Percentiles rank a stretch among this genome's conserved stretches.
phyloP scores from a whole-genome alignment of 2,888 invertebrate species.

The Caenorhabditis sp. region DNA sequence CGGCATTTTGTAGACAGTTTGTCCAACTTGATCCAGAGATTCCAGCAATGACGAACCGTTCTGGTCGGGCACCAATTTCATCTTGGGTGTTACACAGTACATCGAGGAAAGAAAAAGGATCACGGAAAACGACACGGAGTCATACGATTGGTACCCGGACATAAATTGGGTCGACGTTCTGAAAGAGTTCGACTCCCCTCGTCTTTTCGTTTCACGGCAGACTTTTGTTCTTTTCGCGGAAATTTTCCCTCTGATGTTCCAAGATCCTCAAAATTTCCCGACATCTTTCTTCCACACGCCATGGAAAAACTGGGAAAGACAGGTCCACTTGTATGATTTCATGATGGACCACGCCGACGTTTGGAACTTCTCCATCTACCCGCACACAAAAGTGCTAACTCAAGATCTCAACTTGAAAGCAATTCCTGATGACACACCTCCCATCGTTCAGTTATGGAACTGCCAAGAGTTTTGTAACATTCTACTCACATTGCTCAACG shows the following conservation, averaged over 20 bases:
- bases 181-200: constrained; percentile 89
- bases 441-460: constrained; percentile 85
- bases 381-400: constrained; percentile 91
- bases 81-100: constrained; percentile 2
- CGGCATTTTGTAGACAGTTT: not conserved
- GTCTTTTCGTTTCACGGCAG: constrained; percentile 11
- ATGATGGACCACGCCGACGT: constrained; percentile 94
- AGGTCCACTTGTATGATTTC: constrained; percentile 91
- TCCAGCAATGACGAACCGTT: constrained; percentile 10
- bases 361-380: constrained; percentile 94
- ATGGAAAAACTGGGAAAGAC: constrained; percentile 88
- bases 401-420: constrained; percentile 90
- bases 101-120: constrained; percentile 3
- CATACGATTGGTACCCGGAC: constrained; percentile 60
- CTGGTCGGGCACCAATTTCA: constrained; percentile 23
- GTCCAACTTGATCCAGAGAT: not conserved
- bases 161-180: constrained; percentile 95
- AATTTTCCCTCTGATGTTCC: constrained; percentile 88
- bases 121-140: not conserved
- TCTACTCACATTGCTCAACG: constrained; percentile 91
- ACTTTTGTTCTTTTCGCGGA: constrained; percentile 90
- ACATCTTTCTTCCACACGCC: constrained; percentile 92
- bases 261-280: constrained; percentile 85
- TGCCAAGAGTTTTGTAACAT: constrained; percentile 94
- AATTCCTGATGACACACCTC: constrained; percentile 90